These are phyloP conservation scores for Nymphicus hollandicus DNA, from an alignment of 2,113 vertebrate species.

Conservation along the genomic window DNA sequence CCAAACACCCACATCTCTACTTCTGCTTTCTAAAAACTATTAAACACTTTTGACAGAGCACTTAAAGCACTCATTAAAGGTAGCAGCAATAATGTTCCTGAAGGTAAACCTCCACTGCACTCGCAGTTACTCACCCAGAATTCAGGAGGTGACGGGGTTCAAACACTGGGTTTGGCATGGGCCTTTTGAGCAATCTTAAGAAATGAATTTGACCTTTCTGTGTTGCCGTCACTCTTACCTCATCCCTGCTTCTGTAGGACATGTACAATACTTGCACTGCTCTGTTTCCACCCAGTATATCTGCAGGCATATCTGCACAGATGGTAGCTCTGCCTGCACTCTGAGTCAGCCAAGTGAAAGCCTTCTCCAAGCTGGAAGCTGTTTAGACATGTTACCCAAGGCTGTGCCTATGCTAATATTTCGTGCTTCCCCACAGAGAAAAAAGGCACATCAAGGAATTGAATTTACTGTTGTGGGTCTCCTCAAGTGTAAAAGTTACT, in stretches of 20 bases:
- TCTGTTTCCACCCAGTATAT: not conserved
- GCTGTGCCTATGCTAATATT: not conserved
- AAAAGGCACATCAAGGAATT: not conserved
- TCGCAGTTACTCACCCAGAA: not conserved
- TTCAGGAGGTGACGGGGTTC: not conserved
- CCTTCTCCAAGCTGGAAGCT: not conserved
- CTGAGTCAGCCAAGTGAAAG: not conserved
- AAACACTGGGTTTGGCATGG: not conserved
- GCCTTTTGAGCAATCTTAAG: not conserved
- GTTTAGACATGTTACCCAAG: not conserved
- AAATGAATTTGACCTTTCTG: not conserved
- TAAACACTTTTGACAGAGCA: not conserved
- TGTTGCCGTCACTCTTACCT: not conserved
- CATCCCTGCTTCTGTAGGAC: not conserved
- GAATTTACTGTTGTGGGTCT: not conserved
- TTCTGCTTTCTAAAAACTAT: not conserved
- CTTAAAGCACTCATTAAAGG: not conserved
- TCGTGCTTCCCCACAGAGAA: not conserved
- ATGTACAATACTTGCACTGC: not conserved
- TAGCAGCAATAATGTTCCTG: not conserved
- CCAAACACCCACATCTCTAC: not conserved
- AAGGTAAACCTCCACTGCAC: not conserved
- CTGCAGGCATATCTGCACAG: not conserved
- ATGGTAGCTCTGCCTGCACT: not conserved
- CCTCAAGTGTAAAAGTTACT: not conserved